Evolutionary conservation across 2,797 vertebrate species (phyloP).

Genomic region (Sylvia borin): DNA sequence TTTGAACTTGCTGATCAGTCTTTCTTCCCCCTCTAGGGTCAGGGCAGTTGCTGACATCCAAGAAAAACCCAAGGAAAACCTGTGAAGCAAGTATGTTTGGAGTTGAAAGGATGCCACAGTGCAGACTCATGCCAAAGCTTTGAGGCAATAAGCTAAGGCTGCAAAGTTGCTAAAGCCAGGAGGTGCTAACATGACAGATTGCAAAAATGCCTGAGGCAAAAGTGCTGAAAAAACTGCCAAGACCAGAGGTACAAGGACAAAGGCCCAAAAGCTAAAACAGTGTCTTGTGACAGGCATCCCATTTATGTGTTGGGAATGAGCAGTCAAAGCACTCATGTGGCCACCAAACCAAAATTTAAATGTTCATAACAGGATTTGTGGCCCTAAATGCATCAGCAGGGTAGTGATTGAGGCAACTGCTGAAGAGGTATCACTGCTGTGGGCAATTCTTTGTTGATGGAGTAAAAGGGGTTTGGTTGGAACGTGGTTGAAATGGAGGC

Average conservation of each 20-base stretch:
- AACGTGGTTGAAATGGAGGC: neutral
- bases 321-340: neutral
- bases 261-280: neutral
- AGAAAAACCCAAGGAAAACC: slow-evolving; percentile 32
- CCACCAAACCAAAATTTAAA: neutral
- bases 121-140: slow-evolving; percentile 48
- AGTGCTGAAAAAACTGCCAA: slow-evolving; percentile 13
- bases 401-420: neutral
- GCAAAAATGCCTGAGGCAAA: slow-evolving; percentile 27
- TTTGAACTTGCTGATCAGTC: slow-evolving; percentile 50
- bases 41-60: slow-evolving; percentile 54
- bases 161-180: slow-evolving; percentile 45
- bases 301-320: neutral
- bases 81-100: slow-evolving; percentile 42
- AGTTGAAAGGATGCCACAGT: slow-evolving; percentile 52
- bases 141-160: slow-evolving; percentile 38
- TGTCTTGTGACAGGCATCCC: neutral
- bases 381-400: neutral
- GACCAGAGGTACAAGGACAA: slow-evolving; percentile 13
- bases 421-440: neutral
- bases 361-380: neutral
- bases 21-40: slow-evolving; percentile 5
- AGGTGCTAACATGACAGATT: slow-evolving; percentile 31
- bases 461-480: neutral
- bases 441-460: neutral